Conservation (phyloP, 2,113 vertebrate species). For the Neotoma lepida region DNA sequence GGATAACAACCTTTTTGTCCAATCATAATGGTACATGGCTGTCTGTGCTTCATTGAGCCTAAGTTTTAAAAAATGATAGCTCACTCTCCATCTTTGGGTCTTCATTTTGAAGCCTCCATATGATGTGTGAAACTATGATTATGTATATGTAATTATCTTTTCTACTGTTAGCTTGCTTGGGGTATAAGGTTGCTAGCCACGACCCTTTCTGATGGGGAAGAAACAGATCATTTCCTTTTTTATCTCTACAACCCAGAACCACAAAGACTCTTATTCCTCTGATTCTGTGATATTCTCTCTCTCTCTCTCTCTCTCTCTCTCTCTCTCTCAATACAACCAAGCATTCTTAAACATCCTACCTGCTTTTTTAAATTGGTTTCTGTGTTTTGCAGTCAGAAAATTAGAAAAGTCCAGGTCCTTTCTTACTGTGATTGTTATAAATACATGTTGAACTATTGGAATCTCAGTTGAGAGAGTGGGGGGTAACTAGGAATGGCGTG, state of each 20-base stretch:
- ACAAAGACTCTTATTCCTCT: background rate
- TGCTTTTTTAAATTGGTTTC: background rate
- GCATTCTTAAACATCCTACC: background rate
- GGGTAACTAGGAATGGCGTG: no score
- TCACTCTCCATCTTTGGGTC: background rate
- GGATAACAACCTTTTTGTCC: background rate
- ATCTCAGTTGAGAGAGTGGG: background rate
- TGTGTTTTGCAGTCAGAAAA: background rate
- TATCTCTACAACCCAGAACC: background rate
- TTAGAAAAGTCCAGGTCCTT: background rate
- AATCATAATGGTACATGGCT: background rate
- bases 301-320: no score
- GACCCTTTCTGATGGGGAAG: background rate
- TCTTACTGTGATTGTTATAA: background rate
- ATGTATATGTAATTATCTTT: background rate
- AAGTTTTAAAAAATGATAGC: background rate
- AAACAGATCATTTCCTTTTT: background rate
- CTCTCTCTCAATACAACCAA: background rate
- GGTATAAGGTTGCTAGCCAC: background rate
- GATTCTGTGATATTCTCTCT: background rate
- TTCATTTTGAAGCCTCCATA: background rate
- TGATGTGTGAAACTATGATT: background rate
- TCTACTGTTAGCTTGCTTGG: background rate
- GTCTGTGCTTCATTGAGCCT: background rate
- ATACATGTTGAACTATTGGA: background rate